These are phyloP conservation scores for Pristionchus entomophagus DNA, from an alignment of 2,888 invertebrate species.

Conservation along the genomic window DNA sequence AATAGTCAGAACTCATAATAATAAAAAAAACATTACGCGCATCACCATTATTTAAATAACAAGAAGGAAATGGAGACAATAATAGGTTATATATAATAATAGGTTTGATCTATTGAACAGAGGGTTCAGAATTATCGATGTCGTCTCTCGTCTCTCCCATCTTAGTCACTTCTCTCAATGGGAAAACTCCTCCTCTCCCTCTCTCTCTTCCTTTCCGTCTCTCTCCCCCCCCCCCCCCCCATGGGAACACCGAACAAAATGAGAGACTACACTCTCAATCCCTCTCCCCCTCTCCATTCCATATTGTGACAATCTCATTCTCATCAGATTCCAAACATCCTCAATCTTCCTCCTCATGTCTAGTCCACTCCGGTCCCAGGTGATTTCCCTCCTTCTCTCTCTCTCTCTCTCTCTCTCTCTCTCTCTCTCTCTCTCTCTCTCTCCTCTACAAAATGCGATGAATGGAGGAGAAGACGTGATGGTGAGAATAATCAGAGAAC, in stretches of 20 bases:
- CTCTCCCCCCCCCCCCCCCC: not conserved
- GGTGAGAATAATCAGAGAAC: not conserved
- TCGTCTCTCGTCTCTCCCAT: constrained; percentile 6
- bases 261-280: not conserved
- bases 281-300: not conserved
- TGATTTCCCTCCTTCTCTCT: not conserved
- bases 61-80: not conserved
- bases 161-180: constrained; percentile 1
- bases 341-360: too few relatives aligned
- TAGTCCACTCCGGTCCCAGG: not conserved
- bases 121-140: constrained; percentile 21
- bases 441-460: not conserved
- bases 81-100: not conserved
- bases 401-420: not conserved
- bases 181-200: not conserved
- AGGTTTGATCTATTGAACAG: not conserved
- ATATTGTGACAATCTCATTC: not conserved
- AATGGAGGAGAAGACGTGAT: not conserved
- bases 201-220: too few relatives aligned
- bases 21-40: too few relatives aligned
- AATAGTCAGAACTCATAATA: too few relatives aligned
- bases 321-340: not conserved
- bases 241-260: constrained; percentile 20
- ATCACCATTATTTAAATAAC: not conserved
- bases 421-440: not conserved